A percentile compares a stretch with the other conserved stretches of the same genome.
Conservation (phyloP, 2,888 invertebrate genomes). For the Ernsta delagoae region DNA sequence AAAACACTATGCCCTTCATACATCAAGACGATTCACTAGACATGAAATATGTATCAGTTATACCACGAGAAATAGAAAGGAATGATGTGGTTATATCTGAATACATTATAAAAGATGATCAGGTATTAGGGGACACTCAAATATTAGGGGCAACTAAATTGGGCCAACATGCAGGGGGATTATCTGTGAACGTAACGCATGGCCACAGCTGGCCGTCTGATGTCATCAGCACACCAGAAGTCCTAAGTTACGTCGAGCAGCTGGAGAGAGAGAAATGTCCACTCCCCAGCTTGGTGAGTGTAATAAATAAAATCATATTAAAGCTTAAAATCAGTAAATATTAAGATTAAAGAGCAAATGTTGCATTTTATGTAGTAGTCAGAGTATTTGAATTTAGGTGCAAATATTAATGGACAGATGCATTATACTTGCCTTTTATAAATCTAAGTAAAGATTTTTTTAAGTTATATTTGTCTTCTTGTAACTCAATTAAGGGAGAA, state of each 20-base stretch:
- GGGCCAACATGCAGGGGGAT: constrained; percentile 48
- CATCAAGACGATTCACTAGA: constrained; percentile 74
- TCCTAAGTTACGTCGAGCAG: constrained; percentile 75
- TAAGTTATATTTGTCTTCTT: no score
- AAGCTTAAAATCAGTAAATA: neutral
- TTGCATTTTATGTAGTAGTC: no score
- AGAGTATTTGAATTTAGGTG: no score
- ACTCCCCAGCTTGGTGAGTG: constrained; percentile 57
- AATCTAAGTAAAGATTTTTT: no score
- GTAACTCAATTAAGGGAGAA: no score
- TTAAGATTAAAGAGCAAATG: no score
- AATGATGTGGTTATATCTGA: constrained; percentile 66
- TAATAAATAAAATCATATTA: neutral
- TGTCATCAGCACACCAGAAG: constrained; percentile 76
- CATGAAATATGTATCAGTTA: constrained; percentile 65
- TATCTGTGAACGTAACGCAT: constrained; percentile 65
- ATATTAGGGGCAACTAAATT: constrained; percentile 37
- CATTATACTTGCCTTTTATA: no score
- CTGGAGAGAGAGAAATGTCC: constrained; percentile 71
- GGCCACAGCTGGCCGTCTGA: constrained; percentile 57
- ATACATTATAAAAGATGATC: constrained; percentile 56
- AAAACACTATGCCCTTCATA: constrained; percentile 69
- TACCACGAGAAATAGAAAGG: constrained; percentile 70
- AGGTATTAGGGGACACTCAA: constrained; percentile 43
- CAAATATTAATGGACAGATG: no score